These are phyloP conservation scores for Tylochromis polylepis DNA, from an alignment of 2,113 vertebrate species.

Conservation along the genomic window DNA sequence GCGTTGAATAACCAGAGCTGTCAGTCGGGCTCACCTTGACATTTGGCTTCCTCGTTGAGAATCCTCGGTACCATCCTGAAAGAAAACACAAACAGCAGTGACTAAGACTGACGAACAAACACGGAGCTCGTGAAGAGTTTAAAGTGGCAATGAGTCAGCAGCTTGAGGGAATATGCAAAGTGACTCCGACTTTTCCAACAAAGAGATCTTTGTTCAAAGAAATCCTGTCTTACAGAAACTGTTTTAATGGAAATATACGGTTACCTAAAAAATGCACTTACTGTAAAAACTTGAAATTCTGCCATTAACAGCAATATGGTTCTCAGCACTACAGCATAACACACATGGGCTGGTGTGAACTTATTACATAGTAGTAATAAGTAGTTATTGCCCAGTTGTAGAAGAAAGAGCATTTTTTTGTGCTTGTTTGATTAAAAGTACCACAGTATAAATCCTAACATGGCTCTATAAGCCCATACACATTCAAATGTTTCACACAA, in stretches of 20 bases:
- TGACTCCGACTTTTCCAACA: background rate
- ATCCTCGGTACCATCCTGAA: slow-evolving; percentile 95
- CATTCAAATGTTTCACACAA: background rate
- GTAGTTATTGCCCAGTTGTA: background rate
- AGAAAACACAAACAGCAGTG: slow-evolving; percentile 43
- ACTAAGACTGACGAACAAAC: background rate
- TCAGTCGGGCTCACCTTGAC: slow-evolving; percentile 79
- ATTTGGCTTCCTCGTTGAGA: slow-evolving; percentile 87
- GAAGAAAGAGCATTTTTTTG: too few relatives aligned
- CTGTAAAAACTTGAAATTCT: background rate
- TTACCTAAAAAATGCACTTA: background rate
- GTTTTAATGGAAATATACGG: background rate
- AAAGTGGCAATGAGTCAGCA: background rate
- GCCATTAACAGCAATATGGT: background rate
- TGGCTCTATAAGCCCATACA: fast-evolving
- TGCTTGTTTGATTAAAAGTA: too few relatives aligned
- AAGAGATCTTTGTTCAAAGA: background rate
- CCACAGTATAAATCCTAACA: background rate
- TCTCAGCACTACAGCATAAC: background rate
- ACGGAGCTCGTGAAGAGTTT: background rate
- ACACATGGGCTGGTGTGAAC: fast-evolving
- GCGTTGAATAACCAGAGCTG: background rate
- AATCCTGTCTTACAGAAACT: background rate
- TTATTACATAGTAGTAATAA: background rate
- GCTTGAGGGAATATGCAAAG: background rate